Evolutionary conservation across 2,113 vertebrate genomes (phyloP).

Genomic region (Albula glossodonta): DNA sequence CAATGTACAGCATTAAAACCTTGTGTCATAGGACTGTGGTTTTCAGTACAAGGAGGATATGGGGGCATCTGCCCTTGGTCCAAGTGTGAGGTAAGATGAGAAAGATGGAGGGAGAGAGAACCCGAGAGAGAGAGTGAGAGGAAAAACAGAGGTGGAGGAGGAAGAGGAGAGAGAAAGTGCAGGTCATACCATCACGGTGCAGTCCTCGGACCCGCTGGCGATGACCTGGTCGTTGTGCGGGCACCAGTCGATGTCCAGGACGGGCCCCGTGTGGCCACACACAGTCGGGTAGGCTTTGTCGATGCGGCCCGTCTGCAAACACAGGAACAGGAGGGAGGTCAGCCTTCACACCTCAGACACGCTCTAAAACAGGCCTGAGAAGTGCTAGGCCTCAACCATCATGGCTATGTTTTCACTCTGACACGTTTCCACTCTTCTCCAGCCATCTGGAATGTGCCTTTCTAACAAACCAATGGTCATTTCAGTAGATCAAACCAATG

Average conservation of each 20-base stretch:
- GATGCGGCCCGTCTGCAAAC: constrained; percentile 85
- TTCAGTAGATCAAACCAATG: too few species aligned
- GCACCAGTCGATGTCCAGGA: constrained; percentile 97
- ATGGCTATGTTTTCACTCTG: too few species aligned
- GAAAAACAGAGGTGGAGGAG: background rate
- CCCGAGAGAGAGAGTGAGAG: background rate
- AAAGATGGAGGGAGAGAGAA: background rate
- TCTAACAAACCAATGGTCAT: too few species aligned
- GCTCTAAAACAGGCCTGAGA: background rate
- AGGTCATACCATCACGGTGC: constrained; percentile 86
- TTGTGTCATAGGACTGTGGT: background rate
- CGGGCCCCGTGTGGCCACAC: constrained; percentile 93
- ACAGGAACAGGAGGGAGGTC: constrained; percentile 38
- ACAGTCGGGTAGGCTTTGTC: constrained; percentile 96
- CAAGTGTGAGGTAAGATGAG: background rate
- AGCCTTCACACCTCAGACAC: constrained; percentile 12
- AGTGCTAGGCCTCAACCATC: too few species aligned
- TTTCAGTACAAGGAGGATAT: constrained; percentile 11
- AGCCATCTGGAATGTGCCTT: too few species aligned
- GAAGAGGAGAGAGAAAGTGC: background rate
- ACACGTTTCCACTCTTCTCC: too few species aligned
- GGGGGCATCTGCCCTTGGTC: too few species aligned
- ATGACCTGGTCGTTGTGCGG: constrained; percentile 95
- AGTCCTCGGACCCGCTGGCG: constrained; percentile 94
- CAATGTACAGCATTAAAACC: too few species aligned